A percentile compares a stretch with the other conserved stretches of the same genome.
These are phyloP conservation scores for Pseudachorutes palmiensis DNA, from an alignment of 1,140 invertebrate genomes.

Conservation along the genomic window DNA sequence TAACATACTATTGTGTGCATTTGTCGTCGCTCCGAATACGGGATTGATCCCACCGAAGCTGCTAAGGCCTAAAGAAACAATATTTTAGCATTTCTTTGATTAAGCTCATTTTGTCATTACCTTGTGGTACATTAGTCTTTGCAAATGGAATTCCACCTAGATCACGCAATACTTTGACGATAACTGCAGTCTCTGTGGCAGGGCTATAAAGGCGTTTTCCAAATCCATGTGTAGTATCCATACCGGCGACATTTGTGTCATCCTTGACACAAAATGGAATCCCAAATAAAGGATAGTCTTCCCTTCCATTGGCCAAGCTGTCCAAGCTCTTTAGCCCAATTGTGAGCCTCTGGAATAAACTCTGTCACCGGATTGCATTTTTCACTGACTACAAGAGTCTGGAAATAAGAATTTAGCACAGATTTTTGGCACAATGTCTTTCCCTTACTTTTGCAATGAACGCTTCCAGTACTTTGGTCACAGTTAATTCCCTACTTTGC, in stretches of 20 bases:
- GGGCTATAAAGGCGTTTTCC: constrained; percentile 42
- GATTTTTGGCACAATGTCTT: not conserved
- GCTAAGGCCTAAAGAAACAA: not conserved
- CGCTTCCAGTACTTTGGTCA: constrained; percentile 30
- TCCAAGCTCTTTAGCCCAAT: constrained; percentile 24
- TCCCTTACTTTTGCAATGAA: constrained; percentile 5
- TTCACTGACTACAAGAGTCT: not conserved
- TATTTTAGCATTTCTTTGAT: not conserved
- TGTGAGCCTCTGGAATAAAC: not conserved
- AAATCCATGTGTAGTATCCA: constrained; percentile 46
- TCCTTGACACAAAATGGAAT: constrained; percentile 44
- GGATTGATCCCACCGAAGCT: constrained; percentile 24
- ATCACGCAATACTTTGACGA: constrained; percentile 40
- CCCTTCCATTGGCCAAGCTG: constrained; percentile 6
- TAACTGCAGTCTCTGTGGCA: constrained; percentile 38
- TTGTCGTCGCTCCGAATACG: constrained; percentile 33
- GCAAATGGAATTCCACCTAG: constrained; percentile 46
- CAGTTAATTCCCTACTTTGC: constrained; percentile 28
- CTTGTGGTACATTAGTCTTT: constrained; percentile 41
- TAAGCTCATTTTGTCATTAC: not conserved
- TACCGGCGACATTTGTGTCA: constrained; percentile 41
- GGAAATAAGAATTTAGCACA: not conserved
- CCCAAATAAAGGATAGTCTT: constrained; percentile 40
- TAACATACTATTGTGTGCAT: constrained; percentile 26
- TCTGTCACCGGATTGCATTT: not conserved